Evolutionary conservation across 1,140 invertebrate genomes (phyloP), one percentile per base, ranked within the genome.

Genomic region (Drosophila suzukii): DNA sequence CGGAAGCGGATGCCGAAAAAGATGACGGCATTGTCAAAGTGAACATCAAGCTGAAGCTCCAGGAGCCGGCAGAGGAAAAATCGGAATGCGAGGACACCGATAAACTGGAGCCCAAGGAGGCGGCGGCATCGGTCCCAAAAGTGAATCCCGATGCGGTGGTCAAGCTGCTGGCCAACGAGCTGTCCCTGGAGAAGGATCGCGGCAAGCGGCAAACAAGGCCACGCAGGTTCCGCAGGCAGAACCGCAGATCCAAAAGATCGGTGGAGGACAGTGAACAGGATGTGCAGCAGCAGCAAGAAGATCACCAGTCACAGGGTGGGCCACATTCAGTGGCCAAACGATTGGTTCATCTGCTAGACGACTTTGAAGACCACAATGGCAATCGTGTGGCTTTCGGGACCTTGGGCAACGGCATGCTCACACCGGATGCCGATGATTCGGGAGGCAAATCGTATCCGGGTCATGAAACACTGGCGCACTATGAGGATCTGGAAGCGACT

Each of bases 351-450:
- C 54, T 50, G 6, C 4, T 88, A 3, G 83, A 83, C 15, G 76
- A 73, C 3, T 71, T 80, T 0, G 84, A 79, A 20, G 83, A 88
- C 61, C 83, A 88, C 32, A 88, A 89, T 71, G 83, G 83, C 8
- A 88, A 88, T 58, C 75, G 60, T 3, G 41, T 58, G 11, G n/a
- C 11, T 3, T 77, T 76, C 6, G 84, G 84, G 2, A 41, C 38
- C 4, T 10, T 82, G 27, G 83, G 75, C 6, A 82, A 68, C 53
- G 80, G 72, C 0, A 6, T 79, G 36, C 39, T 76, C 7, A 65
- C 38, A 0, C 47, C 60, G 10, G 58, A 68, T 38, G 34, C 36
- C 11, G 70, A 47, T 0, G 61, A 63, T 27, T 13, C 12, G 1
- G 8, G 36, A 34, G 13, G 43, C 30, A 13, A 49, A 8, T 8